Evolutionary conservation across 2,797 vertebrate species (phyloP), one percentile per base, ranked within the genome.

Genomic region (Sebastes dallii): DNA sequence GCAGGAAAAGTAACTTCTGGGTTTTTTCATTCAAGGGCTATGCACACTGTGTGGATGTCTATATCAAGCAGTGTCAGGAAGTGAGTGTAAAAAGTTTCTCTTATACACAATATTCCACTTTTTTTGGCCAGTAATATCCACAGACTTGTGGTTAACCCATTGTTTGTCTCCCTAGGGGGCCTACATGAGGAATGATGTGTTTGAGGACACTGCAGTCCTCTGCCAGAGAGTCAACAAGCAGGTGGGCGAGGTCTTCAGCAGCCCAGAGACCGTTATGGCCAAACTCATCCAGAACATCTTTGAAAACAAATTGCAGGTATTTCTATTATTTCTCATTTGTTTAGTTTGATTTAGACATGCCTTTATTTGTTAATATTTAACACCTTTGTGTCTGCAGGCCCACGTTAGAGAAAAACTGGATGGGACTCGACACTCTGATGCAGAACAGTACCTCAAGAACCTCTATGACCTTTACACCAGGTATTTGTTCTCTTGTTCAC

Each of bases 231-330:
- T 99, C 80, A 99, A 99, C 90, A 99, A 97, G 84, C 98, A 99
- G 95, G 98, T 99, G 89, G 98, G 98, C 52, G 98, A 99, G 86
- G 96, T 99, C 75, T 99, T 99, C 85, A 97, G 97, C 92, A 99
- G 97, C 93, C 99, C 99, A 56, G 99, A 99, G 94, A 99, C 97
- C 0, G 97, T 99, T 65, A 96, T 99, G 96, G 97, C 99, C 89
- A 99, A 99, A 95, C 98, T 99, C 85, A 99, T 99, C 94, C 99
- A 99, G 91, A 99, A 97, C 90, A 97, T 99, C 81, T 99, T 99
- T 93, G 99, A 99, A 94, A 96, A 97, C 87, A 99, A 98, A 91
- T 95, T 99, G 76, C 98, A 99, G 99, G 99, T 99, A 96, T 72
- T 16, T 80, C 62, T 83, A 13, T 70, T 25, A 65, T 14, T 69